Conservation (phyloP, 2,888 invertebrate genomes). For the Steinernema scapterisci region DNA sequence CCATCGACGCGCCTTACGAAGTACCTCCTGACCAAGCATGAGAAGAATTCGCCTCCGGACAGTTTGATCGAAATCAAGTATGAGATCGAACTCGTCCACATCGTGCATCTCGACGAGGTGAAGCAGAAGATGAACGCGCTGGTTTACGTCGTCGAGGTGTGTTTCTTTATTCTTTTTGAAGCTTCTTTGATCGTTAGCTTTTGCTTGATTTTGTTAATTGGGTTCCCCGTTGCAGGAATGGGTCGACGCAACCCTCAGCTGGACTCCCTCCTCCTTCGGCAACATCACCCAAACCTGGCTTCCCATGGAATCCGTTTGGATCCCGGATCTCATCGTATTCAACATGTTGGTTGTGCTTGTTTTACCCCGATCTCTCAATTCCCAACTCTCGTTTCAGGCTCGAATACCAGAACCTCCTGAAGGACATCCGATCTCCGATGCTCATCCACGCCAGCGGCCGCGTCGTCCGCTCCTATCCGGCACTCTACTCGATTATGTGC, state of each 20-base stretch:
- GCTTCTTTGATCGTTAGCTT: too few relatives aligned
- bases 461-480: conserved; percentile 56
- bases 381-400: conserved; percentile 44
- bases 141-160: conserved; percentile 55
- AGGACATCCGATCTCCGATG: conserved; percentile 53
- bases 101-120: conserved; percentile 54
- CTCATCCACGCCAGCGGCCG: conserved; percentile 51
- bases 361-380: background rate
- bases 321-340: conserved; percentile 84
- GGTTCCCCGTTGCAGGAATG: conserved; percentile 75
- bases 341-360: conserved; percentile 31
- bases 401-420: conserved; percentile 52
- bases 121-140: conserved; percentile 57
- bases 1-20: conserved; percentile 1
- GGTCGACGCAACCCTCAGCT: conserved; percentile 82
- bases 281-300: conserved; percentile 82
- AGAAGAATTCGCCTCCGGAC: conserved; percentile 54
- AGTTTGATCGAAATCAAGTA: conserved; percentile 52
- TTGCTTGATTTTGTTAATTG: too few relatives aligned
- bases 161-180: too few relatives aligned
- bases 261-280: conserved; percentile 83
- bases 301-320: conserved; percentile 83
- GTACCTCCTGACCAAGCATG: conserved; percentile 2
- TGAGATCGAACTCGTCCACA: conserved; percentile 57
- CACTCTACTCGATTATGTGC: conserved; percentile 56